Base-by-base conservation (phyloP, 1,140 invertebrate genomes). In the Cydia amplana region DNA sequence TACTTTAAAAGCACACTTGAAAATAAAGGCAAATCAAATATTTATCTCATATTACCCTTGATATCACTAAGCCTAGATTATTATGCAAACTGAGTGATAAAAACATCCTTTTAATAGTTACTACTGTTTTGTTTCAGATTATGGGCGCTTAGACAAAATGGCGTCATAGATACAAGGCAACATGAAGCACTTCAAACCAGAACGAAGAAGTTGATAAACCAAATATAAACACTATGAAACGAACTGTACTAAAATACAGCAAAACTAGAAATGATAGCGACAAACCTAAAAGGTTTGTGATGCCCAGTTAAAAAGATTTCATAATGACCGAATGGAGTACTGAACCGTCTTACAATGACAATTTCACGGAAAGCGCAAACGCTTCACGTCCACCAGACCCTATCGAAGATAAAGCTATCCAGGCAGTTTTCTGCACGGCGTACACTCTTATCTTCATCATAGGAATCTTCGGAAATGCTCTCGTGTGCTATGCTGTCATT, bases 401-500 rank as follows among this genome's bases (percentile, higher is more conserved):
- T 16, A 96, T 95, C 16, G 93, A 94, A 75, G 94, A 95, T 78
- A 87, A 93, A 20, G 85, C 92, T 0, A 94, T 97, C 18, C 96
- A 97, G 84, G 94, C 95, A 14, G 88, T 97, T 16, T 97, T 98
- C 91, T 97, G 95, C 75, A 88, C 96, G 4, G 88, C 98, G 6
- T 99, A 99, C 90, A 93, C 94, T 0, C 93, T 95, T 0, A 98
- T 98, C 40, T 98, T 98, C 86, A 88, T 96, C 0, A 90, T 98
- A 36, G 98, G 98, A 2, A 92, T 99, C 0, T 97, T 96, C 82
- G 98, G 98, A 1, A 99, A 99, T 90, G 95, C 96, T 0, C 91
- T 99, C 1, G 98, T 99, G 6, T 97, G 96, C 83, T 98, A 96
- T 89, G 97, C 98, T 0, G 98, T 99, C 0, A 94, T 96, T 0